A percentile compares a stretch with the other conserved stretches of the same genome.
phyloP scores from a whole-genome alignment of 2,797 vertebrate species.

The Rhinichthys osculus region DNA sequence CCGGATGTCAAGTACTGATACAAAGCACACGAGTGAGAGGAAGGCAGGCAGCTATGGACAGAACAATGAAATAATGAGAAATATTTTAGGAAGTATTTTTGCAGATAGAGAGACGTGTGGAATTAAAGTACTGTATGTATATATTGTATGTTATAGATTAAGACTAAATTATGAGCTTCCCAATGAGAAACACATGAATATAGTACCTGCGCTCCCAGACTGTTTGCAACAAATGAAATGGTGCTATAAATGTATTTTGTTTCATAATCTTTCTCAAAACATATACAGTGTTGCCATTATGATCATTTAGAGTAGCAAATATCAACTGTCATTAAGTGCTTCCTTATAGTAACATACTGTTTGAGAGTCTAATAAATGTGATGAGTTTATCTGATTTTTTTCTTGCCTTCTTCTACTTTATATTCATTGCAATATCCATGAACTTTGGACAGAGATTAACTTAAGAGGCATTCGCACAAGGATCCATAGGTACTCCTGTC shows the following conservation, averaged over 20 bases:
- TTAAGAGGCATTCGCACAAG: neutral
- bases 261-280: constrained; percentile 66
- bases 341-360: constrained; percentile 70
- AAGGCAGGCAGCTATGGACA: constrained; percentile 23
- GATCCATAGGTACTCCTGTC: no score
- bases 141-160: constrained; percentile 63
- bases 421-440: constrained; percentile 56
- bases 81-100: constrained; percentile 33
- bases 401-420: neutral
- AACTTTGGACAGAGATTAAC: neutral
- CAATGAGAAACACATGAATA: neutral
- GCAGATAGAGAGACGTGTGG: neutral
- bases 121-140: constrained; percentile 69
- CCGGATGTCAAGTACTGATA: constrained; percentile 75
- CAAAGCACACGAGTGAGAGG: constrained; percentile 24
- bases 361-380: constrained; percentile 75
- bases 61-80: neutral
- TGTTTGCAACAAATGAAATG: constrained; percentile 70
- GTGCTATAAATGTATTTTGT: constrained; percentile 77
- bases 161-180: constrained; percentile 45
- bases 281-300: constrained; percentile 24
- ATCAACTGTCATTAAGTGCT: constrained; percentile 75
- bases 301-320: constrained; percentile 57
- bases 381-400: constrained; percentile 63
- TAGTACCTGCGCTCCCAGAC: constrained; percentile 61